Evolutionary conservation across 2,888 invertebrate genomes (phyloP).

Genomic region (Drosophila paracracens): DNA sequence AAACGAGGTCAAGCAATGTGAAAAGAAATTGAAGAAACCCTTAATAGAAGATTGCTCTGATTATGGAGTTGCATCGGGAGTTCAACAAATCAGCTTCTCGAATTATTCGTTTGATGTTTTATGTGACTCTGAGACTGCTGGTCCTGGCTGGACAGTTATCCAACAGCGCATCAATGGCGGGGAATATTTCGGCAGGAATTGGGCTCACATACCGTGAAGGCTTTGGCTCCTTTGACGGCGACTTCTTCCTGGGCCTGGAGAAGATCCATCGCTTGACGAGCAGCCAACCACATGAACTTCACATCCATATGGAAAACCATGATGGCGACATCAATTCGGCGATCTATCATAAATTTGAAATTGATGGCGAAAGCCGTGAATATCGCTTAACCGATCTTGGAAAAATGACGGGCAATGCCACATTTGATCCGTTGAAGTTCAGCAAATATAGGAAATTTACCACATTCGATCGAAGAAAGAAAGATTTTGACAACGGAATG

Average conservation of each 20-base stretch:
- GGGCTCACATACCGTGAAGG: background rate
- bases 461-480: background rate
- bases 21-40: background rate
- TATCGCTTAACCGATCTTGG: background rate
- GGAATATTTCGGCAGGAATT: background rate
- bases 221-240: background rate
- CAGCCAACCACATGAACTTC: background rate
- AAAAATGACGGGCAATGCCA: background rate
- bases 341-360: background rate
- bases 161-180: background rate
- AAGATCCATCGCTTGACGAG: background rate
- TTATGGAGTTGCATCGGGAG: background rate
- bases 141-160: background rate
- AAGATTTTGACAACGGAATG: too few relatives aligned
- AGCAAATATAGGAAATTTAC: background rate
- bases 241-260: background rate
- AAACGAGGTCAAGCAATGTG: background rate
- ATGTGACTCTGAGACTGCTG: background rate
- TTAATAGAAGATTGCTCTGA: background rate
- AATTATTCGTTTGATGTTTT: background rate
- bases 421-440: background rate
- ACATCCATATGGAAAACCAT: background rate
- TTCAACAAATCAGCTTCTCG: background rate
- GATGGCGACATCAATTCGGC: fast-evolving
- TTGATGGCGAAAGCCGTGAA: background rate